Evolutionary conservation across 2,888 invertebrate species (phyloP), one percentile per base, ranked within the genome.

Genomic region (Bellardia pandia): DNA sequence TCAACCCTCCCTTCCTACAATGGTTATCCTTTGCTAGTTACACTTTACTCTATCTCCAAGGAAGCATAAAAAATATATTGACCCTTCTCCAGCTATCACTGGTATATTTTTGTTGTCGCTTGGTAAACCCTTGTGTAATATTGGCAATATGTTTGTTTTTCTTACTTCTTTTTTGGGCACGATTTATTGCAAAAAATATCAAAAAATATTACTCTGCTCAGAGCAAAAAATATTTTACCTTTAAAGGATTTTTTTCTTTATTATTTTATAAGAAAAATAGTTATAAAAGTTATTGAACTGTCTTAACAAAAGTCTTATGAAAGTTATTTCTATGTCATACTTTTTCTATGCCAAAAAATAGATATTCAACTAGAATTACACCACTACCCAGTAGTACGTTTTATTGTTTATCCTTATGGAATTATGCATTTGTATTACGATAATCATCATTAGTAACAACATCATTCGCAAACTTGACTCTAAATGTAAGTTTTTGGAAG

Each of bases 221-320:
- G 48, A 45, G 11, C 30, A 53, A 64, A 56, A 13, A 68, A 45
- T 14, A 84, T 69, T 33, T 86, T 86, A 88, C 81, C 81, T 82
- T 79, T 71, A 33, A 75, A 87, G 75, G 87, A 85, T 69, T 78
- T 84, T 23, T 74, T 56, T 58, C 80, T 74, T 77, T 87, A 76
- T 76, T 80, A 79, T 80, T 85, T 88, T 80, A 58, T 37, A 85
- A 88, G 84, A 85, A 85, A 90, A 90, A 89, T 89, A 88, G 90
- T 89, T 88, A 90, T 90, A 90, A 89, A 90, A 90, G 90, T 89
- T 90, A 90, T 90, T 90, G 89, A 89, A 90, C 88, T 89, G 81
- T 68, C 86, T 87, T 87, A 85, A 58, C 16, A 74, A 60, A 42
- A 56, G 37, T 69, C 74, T 85, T 83, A 72, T n/a, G n/a, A 75